A percentile compares a stretch with the other conserved stretches of the same genome.
Evolutionary conservation across 2,797 vertebrate genomes (phyloP).

Genomic region (Arrhamphus sclerolepis): DNA sequence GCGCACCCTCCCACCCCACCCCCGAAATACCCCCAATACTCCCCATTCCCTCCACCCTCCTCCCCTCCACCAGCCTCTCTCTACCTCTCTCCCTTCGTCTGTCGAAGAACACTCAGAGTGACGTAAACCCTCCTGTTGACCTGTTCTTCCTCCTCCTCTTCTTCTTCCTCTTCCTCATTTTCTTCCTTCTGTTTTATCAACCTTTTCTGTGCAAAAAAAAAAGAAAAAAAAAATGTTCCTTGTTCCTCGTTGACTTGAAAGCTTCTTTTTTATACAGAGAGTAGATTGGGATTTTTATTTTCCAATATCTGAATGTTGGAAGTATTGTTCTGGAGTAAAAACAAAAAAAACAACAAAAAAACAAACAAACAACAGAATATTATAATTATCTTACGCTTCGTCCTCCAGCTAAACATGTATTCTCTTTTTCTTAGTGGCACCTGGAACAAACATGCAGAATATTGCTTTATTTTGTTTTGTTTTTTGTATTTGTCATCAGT

Average conservation of each 20-base stretch:
- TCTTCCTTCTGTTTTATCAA: conserved; percentile 81
- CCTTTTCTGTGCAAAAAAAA: conserved; percentile 88
- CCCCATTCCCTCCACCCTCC: no score
- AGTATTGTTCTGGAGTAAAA: conserved; percentile 88
- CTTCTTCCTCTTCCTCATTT: conserved; percentile 64
- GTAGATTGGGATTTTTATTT: conserved; percentile 92
- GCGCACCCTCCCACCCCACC: conserved; percentile 10
- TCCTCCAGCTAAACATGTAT: conserved; percentile 89
- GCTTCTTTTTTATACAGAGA: conserved; percentile 89
- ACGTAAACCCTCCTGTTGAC: conserved; percentile 37
- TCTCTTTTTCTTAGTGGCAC: conserved; percentile 84
- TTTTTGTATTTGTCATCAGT: conserved; percentile 84
- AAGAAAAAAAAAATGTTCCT: conserved; percentile 76
- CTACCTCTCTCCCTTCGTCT: conserved; percentile 82
- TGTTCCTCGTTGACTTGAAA: conserved; percentile 95
- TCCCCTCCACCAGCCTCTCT: conserved; percentile 73
- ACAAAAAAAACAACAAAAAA: conserved; percentile 85
- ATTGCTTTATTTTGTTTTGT: conserved; percentile 83
- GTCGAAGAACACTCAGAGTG: conserved; percentile 98
- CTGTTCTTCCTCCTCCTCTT: conserved; percentile 64
- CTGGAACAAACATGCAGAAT: conserved; percentile 89
- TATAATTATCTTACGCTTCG: conserved; percentile 81
- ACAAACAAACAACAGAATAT: conserved; percentile 80
- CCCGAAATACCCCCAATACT: no score
- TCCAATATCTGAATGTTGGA: conserved; percentile 94